These are phyloP conservation scores for Heteromormyrus szaboi DNA, from an alignment of 2,797 vertebrate genomes.

Conservation along the genomic window DNA sequence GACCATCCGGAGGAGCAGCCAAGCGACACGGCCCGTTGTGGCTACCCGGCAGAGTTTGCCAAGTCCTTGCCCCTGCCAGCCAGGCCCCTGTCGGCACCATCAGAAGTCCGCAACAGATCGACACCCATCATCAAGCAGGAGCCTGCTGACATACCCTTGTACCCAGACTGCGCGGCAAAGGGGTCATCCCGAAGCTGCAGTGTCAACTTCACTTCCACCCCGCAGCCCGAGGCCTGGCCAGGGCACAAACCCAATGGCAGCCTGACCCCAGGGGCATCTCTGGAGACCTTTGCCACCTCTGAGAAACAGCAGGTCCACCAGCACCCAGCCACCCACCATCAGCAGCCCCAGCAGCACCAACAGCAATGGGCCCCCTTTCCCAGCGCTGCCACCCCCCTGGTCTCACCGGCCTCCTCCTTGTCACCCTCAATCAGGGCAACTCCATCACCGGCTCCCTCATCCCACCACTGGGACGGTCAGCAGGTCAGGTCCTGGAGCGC, in stretches of 20 bases:
- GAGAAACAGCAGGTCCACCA: conserved; percentile 54
- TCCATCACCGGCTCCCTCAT: conserved; percentile 46
- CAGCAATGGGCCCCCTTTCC: conserved; percentile 72
- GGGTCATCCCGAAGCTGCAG: conserved; percentile 40
- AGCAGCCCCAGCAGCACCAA: conserved; percentile 39
- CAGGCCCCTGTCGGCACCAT: conserved; percentile 44
- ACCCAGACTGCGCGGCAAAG: conserved; percentile 50
- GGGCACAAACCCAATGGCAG: conserved; percentile 70
- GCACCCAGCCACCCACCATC: conserved; percentile 42
- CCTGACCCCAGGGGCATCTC: conserved; percentile 46
- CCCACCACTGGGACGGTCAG: conserved; percentile 61
- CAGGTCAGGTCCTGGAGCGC: conserved; percentile 71
- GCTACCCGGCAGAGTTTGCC: conserved; percentile 20
- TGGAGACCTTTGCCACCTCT: conserved; percentile 40
- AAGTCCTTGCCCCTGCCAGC: conserved; percentile 35
- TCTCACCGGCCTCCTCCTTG: conserved; percentile 47
- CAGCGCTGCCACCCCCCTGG: conserved; percentile 47
- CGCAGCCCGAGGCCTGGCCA: conserved; percentile 60
- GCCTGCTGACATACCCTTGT: conserved; percentile 67
- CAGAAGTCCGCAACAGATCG: conserved; percentile 51
- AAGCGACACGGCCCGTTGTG: conserved; percentile 39
- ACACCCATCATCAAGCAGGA: conserved; percentile 84
- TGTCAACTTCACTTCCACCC: conserved; percentile 47
- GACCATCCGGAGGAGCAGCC: conserved; percentile 38
- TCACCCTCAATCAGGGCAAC: conserved; percentile 51